Evolutionary conservation across 2,113 vertebrate species (phyloP), one percentile per base, ranked within the genome.

Genomic region (Agapornis roseicollis): DNA sequence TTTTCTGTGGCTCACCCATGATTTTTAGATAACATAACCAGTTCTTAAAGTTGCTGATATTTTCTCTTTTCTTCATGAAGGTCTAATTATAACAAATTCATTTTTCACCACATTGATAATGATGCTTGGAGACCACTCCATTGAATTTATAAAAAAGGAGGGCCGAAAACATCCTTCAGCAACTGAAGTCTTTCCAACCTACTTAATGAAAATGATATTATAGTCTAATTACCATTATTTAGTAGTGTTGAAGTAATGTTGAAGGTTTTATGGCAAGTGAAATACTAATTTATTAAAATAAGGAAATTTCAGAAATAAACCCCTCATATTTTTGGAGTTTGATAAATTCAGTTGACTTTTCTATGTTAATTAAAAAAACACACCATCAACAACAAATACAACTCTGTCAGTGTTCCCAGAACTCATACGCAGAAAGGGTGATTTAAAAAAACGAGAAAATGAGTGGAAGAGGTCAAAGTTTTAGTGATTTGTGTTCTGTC

Each of bases 341-440:
- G 16, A 44, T 85, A 46, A 78, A 78, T 42, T 68, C 27, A 35
- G 12, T 41, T 64, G 7, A 60, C 4, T 65, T 86, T 60, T 55
- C 44, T n/a, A 18, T 71, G 6, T 76, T 88, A 42, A 68, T 64
- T 49, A 13, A 42, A 90, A 85, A 55, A 46, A 3, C 16, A 2
- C 9, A 33, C 2, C 7, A 72, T 0, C 4, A 76, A 0, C 6
- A 42, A 1, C 5, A 66, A n/a, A 33, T 49, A 42, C 11, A 23
- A 0, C 2, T 6, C 27, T 28, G 6, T 12, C 5, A 42, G 9
- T 47, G 16, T 70, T 80, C 29, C 16, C 61, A 53, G 25, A 83
- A 25, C 10, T 66, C n/a, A n/a, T 29, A 27, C 7, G 41, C 4
- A 47, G 53, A 47, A 82, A 60, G 63, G 61, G 10, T 15, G 4